Percentiles rank a stretch among this genome's conserved stretches.
phyloP scores from a whole-genome alignment of 1,140 invertebrate genomes.

The Caenorhabditis elegans region WBcel235 BX284605.5:12367001-12367500 shows the following conservation, averaged over 20 bases:
- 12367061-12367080: not conserved
- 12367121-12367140: slow-evolving; percentile 43
- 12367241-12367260: too few species aligned
- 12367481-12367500: slow-evolving; percentile 56
- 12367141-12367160: slow-evolving; percentile 51
- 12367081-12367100: slow-evolving; percentile 10
- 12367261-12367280: too few species aligned
- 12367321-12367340: slow-evolving; percentile 46
- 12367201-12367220: slow-evolving; percentile 43
- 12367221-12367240: slow-evolving; percentile 48
- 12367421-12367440: slow-evolving; percentile 49
- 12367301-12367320: not conserved
- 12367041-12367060: slow-evolving; percentile 55
- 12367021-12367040: slow-evolving; percentile 92
- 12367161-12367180: slow-evolving; percentile 49
- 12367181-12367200: slow-evolving; percentile 48
- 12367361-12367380: slow-evolving; percentile 46
- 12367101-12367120: slow-evolving; percentile 33
- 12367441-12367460: slow-evolving; percentile 58
- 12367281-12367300: too few species aligned
- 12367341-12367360: slow-evolving; percentile 49
- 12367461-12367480: slow-evolving; percentile 60
- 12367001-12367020: slow-evolving; percentile 76
- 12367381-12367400: slow-evolving; percentile 47
- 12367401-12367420: slow-evolving; percentile 44